Conservation (phyloP, 2,888 invertebrate species). For the Lycophotia porphyrea region DNA sequence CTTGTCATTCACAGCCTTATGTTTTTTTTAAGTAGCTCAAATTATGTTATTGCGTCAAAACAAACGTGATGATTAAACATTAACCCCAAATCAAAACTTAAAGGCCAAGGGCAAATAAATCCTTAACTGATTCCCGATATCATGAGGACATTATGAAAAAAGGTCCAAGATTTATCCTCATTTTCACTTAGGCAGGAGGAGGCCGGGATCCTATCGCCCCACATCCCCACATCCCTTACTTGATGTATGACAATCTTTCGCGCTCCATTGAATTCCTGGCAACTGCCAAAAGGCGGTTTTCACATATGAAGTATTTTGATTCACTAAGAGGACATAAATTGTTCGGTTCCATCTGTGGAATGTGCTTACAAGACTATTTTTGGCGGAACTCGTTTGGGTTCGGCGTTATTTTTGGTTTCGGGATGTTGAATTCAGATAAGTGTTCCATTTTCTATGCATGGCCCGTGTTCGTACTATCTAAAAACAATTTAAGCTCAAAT, state of each 20-base stretch:
- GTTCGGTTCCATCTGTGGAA: constrained; percentile 16
- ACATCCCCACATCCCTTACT: constrained; percentile 34
- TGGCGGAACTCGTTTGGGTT: not conserved
- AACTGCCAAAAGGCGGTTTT: constrained; percentile 49
- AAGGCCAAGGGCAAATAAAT: constrained; percentile 19
- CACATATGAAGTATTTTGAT: constrained; percentile 53
- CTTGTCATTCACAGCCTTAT: too few relatives aligned
- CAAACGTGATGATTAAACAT: constrained; percentile 11
- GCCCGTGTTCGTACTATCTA: too few relatives aligned
- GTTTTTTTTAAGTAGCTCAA: not conserved
- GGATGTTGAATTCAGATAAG: not conserved
- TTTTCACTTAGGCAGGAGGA: constrained; percentile 51
- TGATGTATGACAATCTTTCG: constrained; percentile 61
- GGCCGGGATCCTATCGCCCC: constrained; percentile 29
- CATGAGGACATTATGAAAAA: constrained; percentile 45
- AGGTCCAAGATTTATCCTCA: constrained; percentile 52
- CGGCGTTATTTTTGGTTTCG: not conserved
- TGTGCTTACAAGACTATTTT: constrained; percentile 26
- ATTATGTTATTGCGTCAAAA: constrained; percentile 1
- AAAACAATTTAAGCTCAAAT: not conserved
- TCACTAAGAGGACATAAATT: constrained; percentile 39
- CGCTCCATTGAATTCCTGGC: constrained; percentile 60
- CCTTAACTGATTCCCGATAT: constrained; percentile 36
- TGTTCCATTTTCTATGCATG: not conserved
- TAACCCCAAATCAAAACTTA: constrained; percentile 17